phyloP scores from a whole-genome alignment of 2,888 invertebrate species.

The Polylopha cassiicola region DNA sequence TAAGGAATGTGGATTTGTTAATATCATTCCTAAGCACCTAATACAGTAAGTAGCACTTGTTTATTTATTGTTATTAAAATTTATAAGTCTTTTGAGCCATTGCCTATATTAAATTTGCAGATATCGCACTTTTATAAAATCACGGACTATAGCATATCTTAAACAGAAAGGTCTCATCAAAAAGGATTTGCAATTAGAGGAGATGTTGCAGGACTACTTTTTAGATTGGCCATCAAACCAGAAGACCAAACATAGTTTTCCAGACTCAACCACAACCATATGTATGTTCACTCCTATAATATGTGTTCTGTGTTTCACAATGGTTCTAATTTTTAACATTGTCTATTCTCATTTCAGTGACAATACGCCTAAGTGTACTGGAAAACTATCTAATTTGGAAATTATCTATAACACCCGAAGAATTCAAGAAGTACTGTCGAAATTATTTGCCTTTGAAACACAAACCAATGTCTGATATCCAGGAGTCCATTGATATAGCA shows the following conservation, averaged over 20 bases:
- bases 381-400: conserved; percentile 58
- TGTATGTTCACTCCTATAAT: conserved; percentile 39
- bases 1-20: conserved; percentile 78
- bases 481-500: conserved; percentile 74
- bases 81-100: too few species aligned
- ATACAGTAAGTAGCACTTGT: conserved; percentile 56
- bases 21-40: conserved; percentile 56
- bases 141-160: conserved; percentile 49
- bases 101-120: conserved; percentile 41
- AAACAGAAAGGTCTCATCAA: conserved; percentile 53
- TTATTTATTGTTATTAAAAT: too few species aligned
- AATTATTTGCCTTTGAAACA: conserved; percentile 60
- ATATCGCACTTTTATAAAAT: conserved; percentile 61
- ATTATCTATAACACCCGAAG: conserved; percentile 47
- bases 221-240: conserved; percentile 50
- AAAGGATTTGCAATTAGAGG: conserved; percentile 45
- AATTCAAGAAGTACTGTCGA: conserved; percentile 56
- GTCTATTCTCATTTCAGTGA: conserved; percentile 47
- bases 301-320: not conserved
- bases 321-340: not conserved
- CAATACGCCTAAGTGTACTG: conserved; percentile 56
- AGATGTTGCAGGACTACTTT: conserved; percentile 45
- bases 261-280: conserved; percentile 48
- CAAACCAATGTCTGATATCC: conserved; percentile 66
- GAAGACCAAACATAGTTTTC: conserved; percentile 38